These are phyloP conservation scores for Halcyon leucocephala DNA, from an alignment of 2,797 vertebrate genomes.

Conservation along the genomic window DNA sequence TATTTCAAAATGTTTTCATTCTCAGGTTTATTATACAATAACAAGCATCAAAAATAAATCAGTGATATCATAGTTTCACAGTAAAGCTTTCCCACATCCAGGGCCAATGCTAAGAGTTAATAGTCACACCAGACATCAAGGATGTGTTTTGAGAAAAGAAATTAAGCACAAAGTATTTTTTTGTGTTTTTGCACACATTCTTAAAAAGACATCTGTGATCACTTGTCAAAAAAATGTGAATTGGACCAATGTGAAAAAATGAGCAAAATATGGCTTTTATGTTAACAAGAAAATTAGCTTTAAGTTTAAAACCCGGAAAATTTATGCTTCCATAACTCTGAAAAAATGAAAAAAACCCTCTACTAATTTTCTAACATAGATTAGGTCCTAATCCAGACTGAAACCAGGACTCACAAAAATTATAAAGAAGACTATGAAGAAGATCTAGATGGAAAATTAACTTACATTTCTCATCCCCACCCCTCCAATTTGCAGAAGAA, in stretches of 20 bases:
- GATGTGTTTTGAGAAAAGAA: background rate
- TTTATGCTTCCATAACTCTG: background rate
- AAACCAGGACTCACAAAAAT: background rate
- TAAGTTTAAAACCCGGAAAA: background rate
- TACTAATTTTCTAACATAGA: background rate
- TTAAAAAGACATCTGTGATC: background rate
- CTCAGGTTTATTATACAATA: background rate
- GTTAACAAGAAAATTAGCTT: background rate
- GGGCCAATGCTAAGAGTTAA: background rate
- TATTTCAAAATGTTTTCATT: background rate
- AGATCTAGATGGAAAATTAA: background rate
- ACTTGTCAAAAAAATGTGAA: background rate
- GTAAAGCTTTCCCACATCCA: background rate
- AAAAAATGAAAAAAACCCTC: background rate
- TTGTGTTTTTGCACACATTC: background rate
- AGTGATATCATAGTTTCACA: background rate
- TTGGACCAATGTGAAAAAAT: background rate
- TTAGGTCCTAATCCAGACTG: background rate
- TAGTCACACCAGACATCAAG: background rate
- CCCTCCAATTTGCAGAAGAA: background rate
- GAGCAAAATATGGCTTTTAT: background rate
- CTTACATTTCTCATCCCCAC: accelerated
- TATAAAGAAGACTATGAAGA: background rate
- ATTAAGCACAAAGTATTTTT: background rate
- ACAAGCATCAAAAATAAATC: background rate